Evolutionary conservation across 1,140 invertebrate genomes (phyloP).

Genomic region (Drosophila lowei): DNA sequence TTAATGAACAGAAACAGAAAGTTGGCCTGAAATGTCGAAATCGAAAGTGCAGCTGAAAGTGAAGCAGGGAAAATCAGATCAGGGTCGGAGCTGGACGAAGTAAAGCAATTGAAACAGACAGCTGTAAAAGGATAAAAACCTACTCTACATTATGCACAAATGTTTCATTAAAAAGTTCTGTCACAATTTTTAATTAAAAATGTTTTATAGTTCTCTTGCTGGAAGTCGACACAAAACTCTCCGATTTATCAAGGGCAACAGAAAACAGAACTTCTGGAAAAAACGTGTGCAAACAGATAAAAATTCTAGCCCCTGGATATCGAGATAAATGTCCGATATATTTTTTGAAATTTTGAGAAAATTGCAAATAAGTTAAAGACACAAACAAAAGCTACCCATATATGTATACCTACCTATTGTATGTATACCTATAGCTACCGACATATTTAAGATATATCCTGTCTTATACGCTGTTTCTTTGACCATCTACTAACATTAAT

Average conservation of each 20-base stretch:
- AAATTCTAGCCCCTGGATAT: background rate
- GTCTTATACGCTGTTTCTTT: no score
- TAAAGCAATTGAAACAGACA: slow-evolving; percentile 12
- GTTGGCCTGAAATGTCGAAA: background rate
- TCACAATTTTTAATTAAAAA: slow-evolving; percentile 59
- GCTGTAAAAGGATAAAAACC: slow-evolving; percentile 4
- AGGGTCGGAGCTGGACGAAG: slow-evolving; percentile 5
- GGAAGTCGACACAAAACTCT: slow-evolving; percentile 25
- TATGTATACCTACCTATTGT: no score
- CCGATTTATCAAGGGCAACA: slow-evolving; percentile 29
- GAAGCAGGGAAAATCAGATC: slow-evolving; percentile 9
- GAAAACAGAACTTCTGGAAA: no score
- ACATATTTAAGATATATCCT: no score
- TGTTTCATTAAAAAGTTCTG: slow-evolving; percentile 43
- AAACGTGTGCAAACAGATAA: slow-evolving; percentile 5
- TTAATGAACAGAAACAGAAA: slow-evolving; percentile 32
- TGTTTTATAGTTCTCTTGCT: slow-evolving; percentile 33
- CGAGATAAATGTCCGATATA: background rate
- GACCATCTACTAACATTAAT: no score
- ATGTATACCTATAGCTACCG: no score
- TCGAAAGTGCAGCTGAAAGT: slow-evolving; percentile 7
- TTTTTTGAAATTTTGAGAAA: no score
- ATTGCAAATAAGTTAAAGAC: no score
- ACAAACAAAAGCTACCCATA: no score
- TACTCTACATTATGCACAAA: slow-evolving; percentile 9